phyloP scores from a whole-genome alignment of 37 sponge, comb jelly and placozoan genomes.

The Eunapius fragilis region DNA sequence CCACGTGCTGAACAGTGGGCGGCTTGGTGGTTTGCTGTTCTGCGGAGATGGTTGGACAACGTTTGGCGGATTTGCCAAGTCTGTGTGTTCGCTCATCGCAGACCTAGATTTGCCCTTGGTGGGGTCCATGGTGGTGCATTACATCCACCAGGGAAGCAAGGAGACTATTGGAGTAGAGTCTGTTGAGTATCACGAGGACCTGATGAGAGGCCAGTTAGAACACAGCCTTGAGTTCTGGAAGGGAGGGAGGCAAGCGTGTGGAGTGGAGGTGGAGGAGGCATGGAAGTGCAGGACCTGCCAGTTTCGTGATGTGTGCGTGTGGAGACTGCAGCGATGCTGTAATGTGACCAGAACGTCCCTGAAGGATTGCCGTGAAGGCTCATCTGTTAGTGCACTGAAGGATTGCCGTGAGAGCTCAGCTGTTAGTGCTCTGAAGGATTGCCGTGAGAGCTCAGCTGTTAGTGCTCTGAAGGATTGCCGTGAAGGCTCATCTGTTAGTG shows the following conservation, averaged over 20 bases:
- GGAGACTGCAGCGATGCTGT: slow-evolving; percentile 22
- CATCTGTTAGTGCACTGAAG: too few species aligned
- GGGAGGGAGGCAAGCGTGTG: slow-evolving; percentile 19
- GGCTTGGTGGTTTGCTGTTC: not conserved
- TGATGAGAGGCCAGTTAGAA: slow-evolving; percentile 11
- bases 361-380: too few species aligned
- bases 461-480: too few species aligned
- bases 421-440: too few species aligned
- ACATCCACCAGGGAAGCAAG: slow-evolving; percentile 25
- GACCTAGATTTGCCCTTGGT: slow-evolving; percentile 44
- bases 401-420: too few species aligned
- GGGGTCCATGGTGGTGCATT: slow-evolving; percentile 27
- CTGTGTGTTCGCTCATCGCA: slow-evolving; percentile 5
- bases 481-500: too few species aligned
- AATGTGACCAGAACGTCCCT: too few species aligned
- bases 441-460: too few species aligned
- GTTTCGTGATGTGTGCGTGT: slow-evolving; percentile 47
- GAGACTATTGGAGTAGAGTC: slow-evolving; percentile 31
- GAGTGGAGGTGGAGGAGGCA: slow-evolving; percentile 46
- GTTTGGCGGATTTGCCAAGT: slow-evolving; percentile 19
- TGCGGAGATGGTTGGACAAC: not conserved
- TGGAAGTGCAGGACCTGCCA: slow-evolving; percentile 61
- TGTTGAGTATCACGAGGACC: slow-evolving; percentile 27
- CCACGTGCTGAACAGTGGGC: slow-evolving; percentile 16
- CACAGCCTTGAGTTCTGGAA: slow-evolving; percentile 32